A percentile compares a stretch with the other conserved stretches of the same genome.
phyloP scores from a whole-genome alignment of 2,113 vertebrate genomes.

The Solea solea region DNA sequence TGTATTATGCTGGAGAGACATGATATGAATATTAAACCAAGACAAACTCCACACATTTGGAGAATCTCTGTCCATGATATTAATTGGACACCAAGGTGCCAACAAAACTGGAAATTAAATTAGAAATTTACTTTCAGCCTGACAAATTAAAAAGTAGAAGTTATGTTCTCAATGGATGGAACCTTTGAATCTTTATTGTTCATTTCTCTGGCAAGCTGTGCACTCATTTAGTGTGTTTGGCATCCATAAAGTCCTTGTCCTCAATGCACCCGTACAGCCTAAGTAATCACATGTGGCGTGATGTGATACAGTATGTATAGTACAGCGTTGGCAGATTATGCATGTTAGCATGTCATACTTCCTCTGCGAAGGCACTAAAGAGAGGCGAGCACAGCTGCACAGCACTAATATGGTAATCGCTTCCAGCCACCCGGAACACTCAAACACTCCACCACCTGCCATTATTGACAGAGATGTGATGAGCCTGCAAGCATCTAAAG shows the following conservation, averaged over 20 bases:
- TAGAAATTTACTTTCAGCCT: constrained; percentile 18
- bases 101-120: constrained; percentile 23
- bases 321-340: constrained; percentile 24
- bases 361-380: constrained; percentile 8
- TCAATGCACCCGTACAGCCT: neutral
- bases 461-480: constrained; percentile 34
- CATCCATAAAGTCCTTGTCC: neutral
- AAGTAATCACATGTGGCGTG: constrained; percentile 10
- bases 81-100: constrained; percentile 25
- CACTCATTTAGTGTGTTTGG: neutral
- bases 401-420: constrained; percentile 17
- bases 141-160: constrained; percentile 38
- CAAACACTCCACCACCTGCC: constrained; percentile 31
- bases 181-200: constrained; percentile 46
- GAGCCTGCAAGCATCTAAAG: constrained; percentile 29
- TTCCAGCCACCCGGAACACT: constrained; percentile 31
- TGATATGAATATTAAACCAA: neutral
- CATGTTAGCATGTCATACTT: constrained; percentile 27
- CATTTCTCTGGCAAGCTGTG: constrained; percentile 29
- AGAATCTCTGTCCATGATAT: constrained; percentile 8
- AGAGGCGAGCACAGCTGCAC: constrained; percentile 13
- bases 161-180: constrained; percentile 55
- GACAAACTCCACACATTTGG: constrained; percentile 5
- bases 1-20: neutral
- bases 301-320: constrained; percentile 1